Evolutionary conservation across 1,140 invertebrate species (phyloP), one percentile per base, ranked within the genome.

Genomic region (Parasteatoda tepidariorum): DNA sequence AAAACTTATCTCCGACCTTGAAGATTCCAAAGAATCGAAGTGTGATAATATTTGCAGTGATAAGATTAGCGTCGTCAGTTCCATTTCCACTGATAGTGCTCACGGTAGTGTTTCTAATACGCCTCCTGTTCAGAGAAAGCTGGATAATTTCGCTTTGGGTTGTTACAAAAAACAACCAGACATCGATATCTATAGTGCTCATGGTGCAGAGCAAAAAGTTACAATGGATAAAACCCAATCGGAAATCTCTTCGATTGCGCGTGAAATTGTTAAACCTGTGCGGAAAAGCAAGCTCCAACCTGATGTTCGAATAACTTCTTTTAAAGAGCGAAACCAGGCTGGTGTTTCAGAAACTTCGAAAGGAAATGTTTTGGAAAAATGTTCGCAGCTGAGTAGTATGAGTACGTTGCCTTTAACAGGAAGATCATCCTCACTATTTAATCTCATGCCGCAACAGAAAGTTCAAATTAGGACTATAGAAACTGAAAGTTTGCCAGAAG

Each of bases 111-210:
- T 48, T 6, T 30, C 66, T n/a, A 26, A 48, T 28, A 83, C 81
- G 11, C 81, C 81, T 13, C 68, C 61, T 3, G 13, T 22, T 5
- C 57, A 66, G 34, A 73, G 41, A 55, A 83, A 83, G 28, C 66
- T 84, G 31, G 76, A 81, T n/a, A 84, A 84, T 33, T 79, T 79
- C 48, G 71, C 76, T 24, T 30, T 84, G 41, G 67, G 76, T n/a
- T 81, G 55, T 28, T 79, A 84, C 26, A 55, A 38, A 70, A 85
- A 82, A 33, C 70, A 81, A 33, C 38, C 64, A 33, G 61, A 68
- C 22, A 66, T 64, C 3, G 78, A 84, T 26, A 82, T 83, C 9
- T 83, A 83, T 26, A 74, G 81, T 74, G n/a, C 24, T 38, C 67
- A 55, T 26, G 38, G 41, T 15, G 13, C 66, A 7, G 70, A 83